Evolutionary conservation across 2,113 vertebrate species (phyloP).

Genomic region (Monarcha castaneiventris): DNA sequence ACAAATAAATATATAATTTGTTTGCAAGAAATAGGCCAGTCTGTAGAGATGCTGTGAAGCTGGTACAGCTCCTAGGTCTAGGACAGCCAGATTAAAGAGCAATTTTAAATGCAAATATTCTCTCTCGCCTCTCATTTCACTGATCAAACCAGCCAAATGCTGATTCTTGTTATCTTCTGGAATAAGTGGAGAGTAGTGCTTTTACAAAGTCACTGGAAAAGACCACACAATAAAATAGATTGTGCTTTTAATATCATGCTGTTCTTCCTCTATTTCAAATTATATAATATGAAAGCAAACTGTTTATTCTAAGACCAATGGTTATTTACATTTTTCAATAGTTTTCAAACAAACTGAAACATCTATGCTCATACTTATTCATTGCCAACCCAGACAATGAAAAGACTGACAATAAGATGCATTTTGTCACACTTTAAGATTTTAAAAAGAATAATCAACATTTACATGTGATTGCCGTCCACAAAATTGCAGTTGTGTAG

Average conservation of each 20-base stretch:
- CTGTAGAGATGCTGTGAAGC: background rate
- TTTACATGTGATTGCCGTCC: background rate
- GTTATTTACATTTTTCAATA: constrained; percentile 21
- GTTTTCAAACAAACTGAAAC: constrained; percentile 30
- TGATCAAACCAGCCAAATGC: background rate
- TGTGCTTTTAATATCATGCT: constrained; percentile 9
- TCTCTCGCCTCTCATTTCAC: background rate
- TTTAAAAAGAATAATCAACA: background rate
- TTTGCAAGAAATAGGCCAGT: background rate
- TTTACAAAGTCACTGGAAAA: background rate
- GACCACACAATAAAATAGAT: background rate
- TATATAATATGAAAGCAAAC: constrained; percentile 20
- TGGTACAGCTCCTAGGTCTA: background rate
- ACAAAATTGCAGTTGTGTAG: background rate
- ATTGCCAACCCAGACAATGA: background rate
- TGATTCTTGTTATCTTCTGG: background rate
- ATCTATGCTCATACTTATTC: background rate
- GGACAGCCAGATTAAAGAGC: background rate
- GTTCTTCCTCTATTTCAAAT: constrained; percentile 11
- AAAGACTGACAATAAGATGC: background rate
- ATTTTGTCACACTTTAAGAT: background rate
- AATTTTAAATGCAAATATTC: constrained; percentile 32
- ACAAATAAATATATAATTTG: background rate
- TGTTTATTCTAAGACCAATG: constrained; percentile 13
- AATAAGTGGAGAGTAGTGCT: background rate